Base-by-base conservation (phyloP, 2,888 invertebrate genomes). In the Timema cristinae region DNA sequence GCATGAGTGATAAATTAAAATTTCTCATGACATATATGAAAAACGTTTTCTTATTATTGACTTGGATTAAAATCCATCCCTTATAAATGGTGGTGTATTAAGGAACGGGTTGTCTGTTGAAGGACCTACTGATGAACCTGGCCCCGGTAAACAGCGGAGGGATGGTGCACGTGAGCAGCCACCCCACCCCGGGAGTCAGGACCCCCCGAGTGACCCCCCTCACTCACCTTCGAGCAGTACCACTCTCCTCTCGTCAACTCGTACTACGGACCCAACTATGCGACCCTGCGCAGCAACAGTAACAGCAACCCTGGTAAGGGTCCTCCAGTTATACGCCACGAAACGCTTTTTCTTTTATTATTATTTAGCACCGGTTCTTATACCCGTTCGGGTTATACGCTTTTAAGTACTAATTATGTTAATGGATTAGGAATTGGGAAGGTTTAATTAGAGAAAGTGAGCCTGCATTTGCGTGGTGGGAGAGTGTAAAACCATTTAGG, bases 91-190 rank as follows among this genome's bases (percentile, higher is more conserved):
- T 49, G 61, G 61, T 32, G 32, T 32, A 32, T 32, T 32, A 4
- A 32, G 32, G 32, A 32, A 32, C 4, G 32, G 32, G 32, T 32
- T 32, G 32, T 32, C 32, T 32, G 75, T 77, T 77, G 56, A 80
- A 87, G 87, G 87, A 86, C 75, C 81, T 87, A 48, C 82, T 88
- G 74, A 82, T 87, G 83, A 87, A 86, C 79, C 82, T 87, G 74
- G 85, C 87, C 13, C 86, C 87, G 49, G 82, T 84, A 75, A 83
- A 84, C 76, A 82, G 80, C 73, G 80, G 79, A 51, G 78, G 80
- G 72, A 76, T 77, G 68, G 78, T 78, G 9, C 71, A 56, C 68
- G 79, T 77, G 69, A 81, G 80, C 75, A 80, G 80, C 71, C 81
- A 82, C 66, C 82, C 82, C 56, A 82, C 83, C 13, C 82, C 84